These are phyloP conservation scores for Pterois miles DNA, from an alignment of 2,797 vertebrate genomes.

Conservation along the genomic window DNA sequence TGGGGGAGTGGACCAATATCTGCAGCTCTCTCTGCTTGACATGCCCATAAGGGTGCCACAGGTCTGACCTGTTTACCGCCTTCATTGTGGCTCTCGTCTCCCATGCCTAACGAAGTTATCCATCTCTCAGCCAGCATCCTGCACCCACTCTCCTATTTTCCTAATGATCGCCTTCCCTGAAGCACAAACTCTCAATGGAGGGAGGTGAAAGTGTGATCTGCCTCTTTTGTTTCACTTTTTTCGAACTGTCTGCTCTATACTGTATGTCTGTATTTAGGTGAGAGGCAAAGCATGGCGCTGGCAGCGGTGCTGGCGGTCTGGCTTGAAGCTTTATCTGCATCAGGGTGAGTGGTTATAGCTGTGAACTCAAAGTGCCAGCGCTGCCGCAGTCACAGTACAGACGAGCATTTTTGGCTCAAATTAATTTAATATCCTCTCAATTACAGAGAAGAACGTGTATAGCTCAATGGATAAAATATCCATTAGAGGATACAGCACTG, in stretches of 20 bases:
- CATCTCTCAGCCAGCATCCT: slow-evolving; percentile 72
- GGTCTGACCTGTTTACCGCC: slow-evolving; percentile 74
- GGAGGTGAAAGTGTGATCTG: slow-evolving; percentile 45
- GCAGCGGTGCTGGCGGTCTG: slow-evolving; percentile 42
- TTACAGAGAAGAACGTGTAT: slow-evolving; percentile 9
- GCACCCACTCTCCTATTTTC: slow-evolving; percentile 67
- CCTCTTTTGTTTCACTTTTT: slow-evolving; percentile 15
- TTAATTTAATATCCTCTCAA: slow-evolving; percentile 37
- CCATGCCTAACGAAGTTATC: slow-evolving; percentile 72
- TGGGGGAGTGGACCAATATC: slow-evolving; percentile 46
- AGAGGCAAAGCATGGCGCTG: slow-evolving; percentile 45
- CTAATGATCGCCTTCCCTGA: slow-evolving; percentile 75
- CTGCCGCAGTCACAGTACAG: neutral
- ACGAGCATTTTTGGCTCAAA: slow-evolving; percentile 20
- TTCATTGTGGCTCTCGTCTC: slow-evolving; percentile 69
- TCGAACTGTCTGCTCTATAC: neutral
- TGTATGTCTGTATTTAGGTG: slow-evolving; percentile 29
- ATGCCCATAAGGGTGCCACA: slow-evolving; percentile 51
- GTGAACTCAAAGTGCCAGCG: slow-evolving; percentile 26
- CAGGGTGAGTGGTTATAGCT: neutral
- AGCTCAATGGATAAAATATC: slow-evolving; percentile 1
- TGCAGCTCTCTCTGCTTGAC: slow-evolving; percentile 43
- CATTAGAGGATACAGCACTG: neutral
- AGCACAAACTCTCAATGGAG: slow-evolving; percentile 61
- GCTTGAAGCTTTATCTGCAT: slow-evolving; percentile 40